Evolutionary conservation across 92 coral and sea anemone genomes (phyloP), one percentile per base, ranked within the genome.

Genomic region (Virgularia gustaviana): DNA sequence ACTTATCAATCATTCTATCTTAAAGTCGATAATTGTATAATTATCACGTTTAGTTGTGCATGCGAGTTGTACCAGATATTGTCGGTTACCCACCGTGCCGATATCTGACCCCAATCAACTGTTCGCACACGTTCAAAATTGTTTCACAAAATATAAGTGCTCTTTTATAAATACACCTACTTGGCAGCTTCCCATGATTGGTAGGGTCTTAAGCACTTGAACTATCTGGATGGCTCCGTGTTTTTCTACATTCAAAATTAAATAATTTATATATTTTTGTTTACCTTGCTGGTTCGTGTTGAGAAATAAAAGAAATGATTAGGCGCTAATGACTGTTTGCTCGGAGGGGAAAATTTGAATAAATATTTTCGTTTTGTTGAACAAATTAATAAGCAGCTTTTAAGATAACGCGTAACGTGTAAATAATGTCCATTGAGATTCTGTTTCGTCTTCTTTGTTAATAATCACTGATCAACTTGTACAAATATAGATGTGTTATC

Each of bases 291-390:
- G 18, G 75, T 68, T 55, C 55, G 61, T 68, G 75, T 49, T 49
- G 75, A 68, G 61, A 49, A 68, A 68, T 68, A 55, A 37, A 47
- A 51, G 57, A 36, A 68, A 22, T 68, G 75, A 68, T 68, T 68
- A 68, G 75, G 75, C 75, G 75, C 55, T 68, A 68, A 68, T 68
- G 59, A 68, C 32, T 68, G 62, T 68, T 68, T 51, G 75, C 75
- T 68, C 38, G 41, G 36, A 68, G 55, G 43, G 36, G 28, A 49
- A 22, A 68, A 49, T 68, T 68, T 68, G 75, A 68, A 68, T 68
- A 68, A 49, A 68, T 68, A 68, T 68, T 68, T 49, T 68, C 75
- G 49, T 39, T 49, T 68, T 68, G 55, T 68, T 68, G 75, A 68
- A 49, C 45, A 68, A 68, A 68, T 68, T 37, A 66, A 41, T 44